Conservation (phyloP, 2,113 vertebrate species). For the Solea solea region DNA sequence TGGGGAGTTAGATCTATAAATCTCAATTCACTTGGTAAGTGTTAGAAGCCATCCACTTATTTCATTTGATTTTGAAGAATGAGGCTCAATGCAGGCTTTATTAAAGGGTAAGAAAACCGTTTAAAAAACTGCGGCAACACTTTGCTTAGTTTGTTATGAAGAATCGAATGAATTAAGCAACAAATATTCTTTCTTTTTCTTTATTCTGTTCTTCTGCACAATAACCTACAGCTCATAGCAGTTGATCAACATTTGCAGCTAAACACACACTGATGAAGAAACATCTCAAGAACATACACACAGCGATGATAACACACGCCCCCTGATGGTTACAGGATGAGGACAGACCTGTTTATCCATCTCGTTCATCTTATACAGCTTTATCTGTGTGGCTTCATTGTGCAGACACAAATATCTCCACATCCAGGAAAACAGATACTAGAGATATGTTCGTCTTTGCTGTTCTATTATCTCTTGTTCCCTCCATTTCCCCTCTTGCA, state of each 20-base stretch:
- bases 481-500: conserved; percentile 1
- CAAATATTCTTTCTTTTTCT: background rate
- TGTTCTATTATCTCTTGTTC: conserved; percentile 44
- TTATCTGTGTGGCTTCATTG: conserved; percentile 56
- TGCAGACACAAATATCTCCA: conserved; percentile 53
- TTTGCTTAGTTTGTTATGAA: background rate
- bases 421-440: conserved; percentile 50
- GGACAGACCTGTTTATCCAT: conserved; percentile 70
- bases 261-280: conserved; percentile 7
- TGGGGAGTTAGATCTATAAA: background rate
- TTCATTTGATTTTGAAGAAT: background rate
- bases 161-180: background rate
- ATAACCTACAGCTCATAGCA: too few relatives aligned
- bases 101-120: background rate
- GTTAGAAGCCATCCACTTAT: background rate
- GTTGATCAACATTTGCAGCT: conserved; percentile 16
- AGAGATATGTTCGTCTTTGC: conserved; percentile 53
- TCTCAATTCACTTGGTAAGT: background rate
- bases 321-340: conserved; percentile 65
- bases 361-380: conserved; percentile 75
- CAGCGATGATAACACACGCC: conserved; percentile 38
- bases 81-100: background rate
- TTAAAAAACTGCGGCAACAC: too few relatives aligned
- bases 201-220: too few relatives aligned
- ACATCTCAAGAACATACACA: conserved; percentile 13